A percentile compares a stretch with the other conserved stretches of the same genome.
phyloP scores from a whole-genome alignment of 2,797 vertebrate genomes.

The Galago senegalensis region DNA sequence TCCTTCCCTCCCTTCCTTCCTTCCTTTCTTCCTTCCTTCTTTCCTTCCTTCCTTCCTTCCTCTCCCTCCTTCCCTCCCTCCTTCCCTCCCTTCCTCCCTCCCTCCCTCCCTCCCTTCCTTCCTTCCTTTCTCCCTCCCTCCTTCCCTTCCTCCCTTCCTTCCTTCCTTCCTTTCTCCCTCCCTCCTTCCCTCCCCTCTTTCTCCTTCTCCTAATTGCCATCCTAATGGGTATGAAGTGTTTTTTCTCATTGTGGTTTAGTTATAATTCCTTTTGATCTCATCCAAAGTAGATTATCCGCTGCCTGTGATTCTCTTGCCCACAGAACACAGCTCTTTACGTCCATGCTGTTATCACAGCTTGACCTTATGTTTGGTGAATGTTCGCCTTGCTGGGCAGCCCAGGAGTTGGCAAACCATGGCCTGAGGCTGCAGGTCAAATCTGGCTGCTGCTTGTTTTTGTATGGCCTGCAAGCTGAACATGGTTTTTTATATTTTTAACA shows the following conservation, averaged over 20 bases:
- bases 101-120: neutral
- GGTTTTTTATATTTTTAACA: neutral
- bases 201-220: neutral
- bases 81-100: no score
- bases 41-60: neutral
- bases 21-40: fast-evolving
- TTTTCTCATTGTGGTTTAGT: neutral
- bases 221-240: neutral
- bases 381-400: neutral
- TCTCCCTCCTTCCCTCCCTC: no score
- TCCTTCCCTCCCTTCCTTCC: no score
- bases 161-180: no score
- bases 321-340: neutral
- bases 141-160: no score
- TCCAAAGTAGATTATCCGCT: neutral
- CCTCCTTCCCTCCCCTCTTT: neutral
- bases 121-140: no score
- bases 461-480: neutral
- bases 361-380: neutral
- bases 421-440: neutral
- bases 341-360: neutral
- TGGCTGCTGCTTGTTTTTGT: neutral
- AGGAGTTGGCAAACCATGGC: neutral
- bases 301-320: neutral
- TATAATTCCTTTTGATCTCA: constrained; percentile 38